These are phyloP conservation scores for Callinectes sapidus DNA, from an alignment of 2,888 invertebrate genomes.

Conservation along the genomic window DNA sequence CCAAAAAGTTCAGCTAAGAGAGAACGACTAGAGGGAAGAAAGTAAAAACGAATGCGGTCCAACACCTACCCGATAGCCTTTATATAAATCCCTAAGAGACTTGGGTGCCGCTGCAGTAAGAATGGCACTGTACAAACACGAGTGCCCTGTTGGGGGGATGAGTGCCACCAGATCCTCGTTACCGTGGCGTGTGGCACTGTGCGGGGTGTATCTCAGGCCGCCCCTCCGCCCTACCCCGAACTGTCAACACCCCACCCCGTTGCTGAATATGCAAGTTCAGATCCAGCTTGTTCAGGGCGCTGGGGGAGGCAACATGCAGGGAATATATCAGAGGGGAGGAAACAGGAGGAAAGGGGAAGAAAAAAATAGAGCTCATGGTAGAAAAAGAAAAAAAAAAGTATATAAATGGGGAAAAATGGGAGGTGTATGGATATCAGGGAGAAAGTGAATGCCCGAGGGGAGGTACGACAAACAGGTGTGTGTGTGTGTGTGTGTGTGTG, in stretches of 20 bases:
- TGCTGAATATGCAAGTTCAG: conserved; percentile 64
- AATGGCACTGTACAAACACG: conserved; percentile 26
- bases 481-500: conserved; percentile 19
- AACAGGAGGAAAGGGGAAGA: conserved; percentile 28
- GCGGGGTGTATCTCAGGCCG: conserved; percentile 40
- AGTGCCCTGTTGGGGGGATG: conserved; percentile 8
- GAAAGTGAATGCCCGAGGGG: conserved; percentile 12
- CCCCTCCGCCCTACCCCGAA: conserved; percentile 36
- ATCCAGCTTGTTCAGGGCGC: conserved; percentile 51
- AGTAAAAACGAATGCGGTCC: background rate
- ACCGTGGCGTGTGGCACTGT: conserved; percentile 44
- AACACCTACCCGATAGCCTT: background rate
- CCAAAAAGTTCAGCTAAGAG: background rate
- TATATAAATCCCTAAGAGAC: background rate
- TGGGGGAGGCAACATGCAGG: background rate
- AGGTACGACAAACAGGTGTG: background rate
- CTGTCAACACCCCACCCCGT: conserved; percentile 52
- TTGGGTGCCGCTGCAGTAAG: background rate
- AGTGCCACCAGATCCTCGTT: conserved; percentile 43
- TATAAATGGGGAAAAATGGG: conserved; percentile 25
- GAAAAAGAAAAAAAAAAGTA: background rate
- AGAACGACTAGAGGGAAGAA: background rate
- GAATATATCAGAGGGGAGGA: conserved; percentile 38
- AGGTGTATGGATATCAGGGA: conserved; percentile 27
- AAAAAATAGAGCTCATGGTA: conserved; percentile 34